phyloP scores from a whole-genome alignment of 2,797 vertebrate species.

The Sebastes itinus region DNA sequence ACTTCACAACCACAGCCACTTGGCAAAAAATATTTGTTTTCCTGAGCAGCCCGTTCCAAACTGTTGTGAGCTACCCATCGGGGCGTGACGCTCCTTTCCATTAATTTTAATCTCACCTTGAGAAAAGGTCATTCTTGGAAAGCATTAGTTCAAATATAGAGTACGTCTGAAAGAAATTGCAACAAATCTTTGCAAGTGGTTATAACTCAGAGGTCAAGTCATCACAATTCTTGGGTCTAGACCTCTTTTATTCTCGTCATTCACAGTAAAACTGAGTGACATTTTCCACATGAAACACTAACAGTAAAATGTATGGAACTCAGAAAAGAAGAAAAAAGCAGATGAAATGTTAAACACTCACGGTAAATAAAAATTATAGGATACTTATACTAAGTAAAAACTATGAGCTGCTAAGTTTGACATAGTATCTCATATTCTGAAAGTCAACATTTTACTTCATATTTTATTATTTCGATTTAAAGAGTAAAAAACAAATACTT shows the following conservation, averaged over 20 bases:
- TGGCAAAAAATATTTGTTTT: constrained; percentile 93
- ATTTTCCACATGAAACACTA: neutral
- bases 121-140: constrained; percentile 55
- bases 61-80: constrained; percentile 41
- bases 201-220: constrained; percentile 52
- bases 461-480: neutral
- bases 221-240: neutral
- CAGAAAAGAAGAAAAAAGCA: neutral
- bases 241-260: neutral
- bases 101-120: constrained; percentile 71
- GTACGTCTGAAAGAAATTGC: constrained; percentile 7
- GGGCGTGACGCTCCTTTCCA: constrained; percentile 7
- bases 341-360: neutral
- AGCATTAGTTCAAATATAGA: constrained; percentile 34
- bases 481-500: neutral
- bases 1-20: constrained; percentile 89
- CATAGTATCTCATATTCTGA: neutral
- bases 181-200: constrained; percentile 43
- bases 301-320: neutral
- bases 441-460: neutral
- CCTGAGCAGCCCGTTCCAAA: constrained; percentile 78
- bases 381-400: too few relatives aligned
- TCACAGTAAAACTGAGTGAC: neutral
- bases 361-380: neutral
- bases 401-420: too few relatives aligned